These are phyloP conservation scores for Philaenus spumarius DNA, from an alignment of 1,140 invertebrate genomes.

Conservation along the genomic window DNA sequence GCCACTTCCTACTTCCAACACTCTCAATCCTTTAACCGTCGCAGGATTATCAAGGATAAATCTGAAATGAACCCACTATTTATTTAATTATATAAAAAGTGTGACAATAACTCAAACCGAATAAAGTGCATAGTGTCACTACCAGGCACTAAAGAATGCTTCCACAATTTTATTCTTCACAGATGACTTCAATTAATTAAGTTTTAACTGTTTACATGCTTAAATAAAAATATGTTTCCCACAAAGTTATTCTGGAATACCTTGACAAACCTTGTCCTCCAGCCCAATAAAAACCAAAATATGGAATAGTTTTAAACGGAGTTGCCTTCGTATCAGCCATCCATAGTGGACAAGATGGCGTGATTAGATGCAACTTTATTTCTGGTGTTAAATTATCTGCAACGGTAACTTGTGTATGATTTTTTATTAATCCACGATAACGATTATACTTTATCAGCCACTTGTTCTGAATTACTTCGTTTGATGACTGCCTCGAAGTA, in stretches of 20 bases:
- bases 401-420: background rate
- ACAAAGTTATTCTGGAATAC: too few species aligned
- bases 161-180: too few species aligned
- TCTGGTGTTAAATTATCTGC: conserved; percentile 47
- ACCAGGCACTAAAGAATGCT: too few species aligned
- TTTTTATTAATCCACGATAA: background rate
- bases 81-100: too few species aligned
- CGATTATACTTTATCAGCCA: conserved; percentile 5
- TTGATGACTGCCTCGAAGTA: too few species aligned
- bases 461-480: background rate
- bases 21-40: conserved; percentile 28
- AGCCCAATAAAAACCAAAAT: conserved; percentile 54
- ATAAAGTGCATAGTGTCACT: too few species aligned
- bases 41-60: conserved; percentile 43
- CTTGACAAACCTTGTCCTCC: conserved; percentile 48
- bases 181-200: too few species aligned
- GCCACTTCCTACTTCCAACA: conserved; percentile 42
- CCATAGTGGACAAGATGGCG: conserved; percentile 45
- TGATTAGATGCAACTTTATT: conserved; percentile 45
- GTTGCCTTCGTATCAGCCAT: conserved; percentile 32
- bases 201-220: too few species aligned
- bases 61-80: conserved; percentile 40
- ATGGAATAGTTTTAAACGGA: conserved; percentile 41
- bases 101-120: too few species aligned
- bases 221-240: too few species aligned